A percentile compares a stretch with the other conserved stretches of the same genome.
phyloP scores from a whole-genome alignment of 2,113 vertebrate species.

The Epinephelus cyanopodus region DNA sequence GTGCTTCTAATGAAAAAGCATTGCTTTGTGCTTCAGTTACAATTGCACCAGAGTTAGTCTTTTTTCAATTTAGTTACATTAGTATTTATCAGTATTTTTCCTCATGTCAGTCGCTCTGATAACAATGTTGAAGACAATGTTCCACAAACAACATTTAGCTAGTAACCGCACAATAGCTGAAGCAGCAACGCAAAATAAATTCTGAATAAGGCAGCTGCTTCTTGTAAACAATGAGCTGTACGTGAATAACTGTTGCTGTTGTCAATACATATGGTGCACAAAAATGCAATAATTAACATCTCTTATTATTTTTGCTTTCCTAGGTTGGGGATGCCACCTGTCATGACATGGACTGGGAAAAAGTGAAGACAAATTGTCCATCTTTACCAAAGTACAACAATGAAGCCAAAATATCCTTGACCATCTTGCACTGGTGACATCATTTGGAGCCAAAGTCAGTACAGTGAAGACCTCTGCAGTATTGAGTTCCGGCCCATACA shows the following conservation, averaged over 20 bases:
- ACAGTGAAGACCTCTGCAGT: too few species aligned
- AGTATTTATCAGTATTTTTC: background rate
- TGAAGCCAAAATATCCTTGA: too few species aligned
- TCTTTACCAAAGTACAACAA: too few species aligned
- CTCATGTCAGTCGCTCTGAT: background rate
- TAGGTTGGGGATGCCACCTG: background rate
- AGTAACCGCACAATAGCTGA: background rate
- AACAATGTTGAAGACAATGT: background rate
- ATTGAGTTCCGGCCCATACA: too few species aligned
- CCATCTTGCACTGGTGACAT: too few species aligned
- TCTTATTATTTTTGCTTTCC: background rate
- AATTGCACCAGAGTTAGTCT: background rate
- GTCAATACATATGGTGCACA: background rate
- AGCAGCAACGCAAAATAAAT: background rate
- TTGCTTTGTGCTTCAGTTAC: slow-evolving; percentile 2
- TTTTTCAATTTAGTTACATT: background rate
- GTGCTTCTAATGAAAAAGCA: slow-evolving; percentile 23
- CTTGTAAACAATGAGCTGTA: background rate
- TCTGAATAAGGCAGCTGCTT: background rate
- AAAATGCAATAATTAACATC: background rate
- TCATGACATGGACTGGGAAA: too few species aligned
- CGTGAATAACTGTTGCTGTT: background rate
- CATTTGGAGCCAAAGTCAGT: too few species aligned
- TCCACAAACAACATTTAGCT: background rate
- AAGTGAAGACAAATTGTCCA: too few species aligned